Conservation (phyloP, 2,113 vertebrate species). For the Ceuthmochares aereus region DNA sequence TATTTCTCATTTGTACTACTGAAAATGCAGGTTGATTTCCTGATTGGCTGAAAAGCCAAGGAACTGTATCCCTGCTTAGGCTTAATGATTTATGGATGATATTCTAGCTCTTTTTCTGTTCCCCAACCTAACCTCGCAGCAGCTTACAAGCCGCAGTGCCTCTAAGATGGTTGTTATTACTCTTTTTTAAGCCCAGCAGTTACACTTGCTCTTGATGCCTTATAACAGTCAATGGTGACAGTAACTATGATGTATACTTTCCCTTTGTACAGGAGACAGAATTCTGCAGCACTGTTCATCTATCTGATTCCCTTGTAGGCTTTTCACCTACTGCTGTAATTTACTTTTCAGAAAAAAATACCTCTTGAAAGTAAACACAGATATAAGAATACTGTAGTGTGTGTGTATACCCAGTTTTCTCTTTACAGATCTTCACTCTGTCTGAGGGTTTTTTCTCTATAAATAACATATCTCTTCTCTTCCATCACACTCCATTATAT, state of each 20-base stretch:
- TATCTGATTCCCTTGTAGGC: slow-evolving; percentile 48
- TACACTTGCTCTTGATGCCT: slow-evolving; percentile 40
- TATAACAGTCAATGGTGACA: slow-evolving; percentile 43
- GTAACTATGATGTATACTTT: slow-evolving; percentile 63
- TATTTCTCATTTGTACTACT: not conserved
- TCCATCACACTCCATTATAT: not conserved
- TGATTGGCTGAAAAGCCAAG: not conserved
- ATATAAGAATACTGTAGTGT: not conserved
- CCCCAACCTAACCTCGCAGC: not conserved
- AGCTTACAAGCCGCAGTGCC: slow-evolving; percentile 11
- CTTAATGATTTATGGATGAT: slow-evolving; percentile 33
- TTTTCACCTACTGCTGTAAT: slow-evolving; percentile 56
- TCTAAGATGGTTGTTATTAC: slow-evolving; percentile 38
- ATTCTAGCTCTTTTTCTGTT: not conserved
- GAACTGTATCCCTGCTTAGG: not conserved
- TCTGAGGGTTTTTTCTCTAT: not conserved
- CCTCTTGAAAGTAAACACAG: slow-evolving; percentile 17
- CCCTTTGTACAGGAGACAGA: slow-evolving; percentile 30
- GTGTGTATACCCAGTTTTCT: not conserved
- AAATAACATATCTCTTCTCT: not conserved
- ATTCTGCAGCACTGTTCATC: slow-evolving; percentile 34
- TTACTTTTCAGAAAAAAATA: slow-evolving; percentile 58
- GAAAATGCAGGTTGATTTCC: not conserved
- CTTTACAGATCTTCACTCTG: not conserved
- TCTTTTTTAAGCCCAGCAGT: slow-evolving; percentile 47